These are phyloP conservation scores for Hyposoter dolosus DNA, from an alignment of 2,888 invertebrate species.

Conservation along the genomic window DNA sequence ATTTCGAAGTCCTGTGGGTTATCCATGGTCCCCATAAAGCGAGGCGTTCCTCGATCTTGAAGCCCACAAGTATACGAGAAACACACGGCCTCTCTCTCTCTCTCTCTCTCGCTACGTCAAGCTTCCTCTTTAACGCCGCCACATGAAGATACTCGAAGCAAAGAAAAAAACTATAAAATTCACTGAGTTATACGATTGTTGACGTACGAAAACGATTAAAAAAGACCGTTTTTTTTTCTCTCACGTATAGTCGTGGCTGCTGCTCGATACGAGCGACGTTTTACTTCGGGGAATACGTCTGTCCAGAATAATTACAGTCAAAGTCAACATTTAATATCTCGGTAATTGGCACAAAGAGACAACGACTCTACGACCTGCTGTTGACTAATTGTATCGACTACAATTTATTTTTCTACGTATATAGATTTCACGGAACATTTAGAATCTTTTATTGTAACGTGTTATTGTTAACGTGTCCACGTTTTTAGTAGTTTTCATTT, in stretches of 20 bases:
- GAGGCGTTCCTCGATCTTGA: conserved; percentile 39
- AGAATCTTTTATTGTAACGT: no score
- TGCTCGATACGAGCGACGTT: background rate
- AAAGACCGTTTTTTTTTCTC: conserved; percentile 36
- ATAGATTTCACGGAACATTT: background rate
- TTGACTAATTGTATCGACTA: conserved; percentile 10
- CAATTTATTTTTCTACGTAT: background rate
- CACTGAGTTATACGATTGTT: conserved; percentile 73
- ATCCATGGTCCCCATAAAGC: conserved; percentile 61
- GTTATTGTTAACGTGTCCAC: no score
- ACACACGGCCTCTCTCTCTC: background rate
- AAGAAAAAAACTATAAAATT: conserved; percentile 75
- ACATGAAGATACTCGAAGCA: conserved; percentile 66
- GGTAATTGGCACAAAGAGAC: conserved; percentile 55
- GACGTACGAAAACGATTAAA: conserved; percentile 57
- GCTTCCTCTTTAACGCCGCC: conserved; percentile 51
- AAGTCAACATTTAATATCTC: conserved; percentile 73
- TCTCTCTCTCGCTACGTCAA: conserved; percentile 13
- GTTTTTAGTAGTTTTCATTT: background rate
- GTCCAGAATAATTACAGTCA: conserved; percentile 23
- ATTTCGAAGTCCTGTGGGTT: conserved; percentile 19
- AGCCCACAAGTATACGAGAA: conserved; percentile 21
- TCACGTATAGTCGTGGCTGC: conserved; percentile 1
- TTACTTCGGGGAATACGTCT: conserved; percentile 66
- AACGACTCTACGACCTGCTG: conserved; percentile 61